A percentile compares a stretch with the other conserved stretches of the same genome.
These are phyloP conservation scores for Linepithema humile DNA, from an alignment of 1,140 invertebrate species.

Conservation along the genomic window DNA sequence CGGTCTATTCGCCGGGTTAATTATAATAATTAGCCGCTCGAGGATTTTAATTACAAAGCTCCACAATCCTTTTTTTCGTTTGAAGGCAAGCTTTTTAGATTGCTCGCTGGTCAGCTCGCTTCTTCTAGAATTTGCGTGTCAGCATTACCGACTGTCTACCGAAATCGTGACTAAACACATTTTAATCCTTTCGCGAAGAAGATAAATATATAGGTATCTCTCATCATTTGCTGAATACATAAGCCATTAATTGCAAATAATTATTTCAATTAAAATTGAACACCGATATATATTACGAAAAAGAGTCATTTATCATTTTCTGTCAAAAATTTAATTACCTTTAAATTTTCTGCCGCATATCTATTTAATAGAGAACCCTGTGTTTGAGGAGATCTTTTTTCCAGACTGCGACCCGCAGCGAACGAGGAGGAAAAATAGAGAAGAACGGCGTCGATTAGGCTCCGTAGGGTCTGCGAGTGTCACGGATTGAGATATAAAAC, in stretches of 20 bases:
- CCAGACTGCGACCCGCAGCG: neutral
- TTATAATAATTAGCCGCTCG: slow-evolving; percentile 14
- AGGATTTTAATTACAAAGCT: slow-evolving; percentile 29
- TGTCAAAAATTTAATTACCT: neutral
- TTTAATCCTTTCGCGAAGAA: slow-evolving; percentile 28
- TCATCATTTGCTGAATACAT: neutral
- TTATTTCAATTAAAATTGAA: neutral
- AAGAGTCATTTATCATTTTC: neutral
- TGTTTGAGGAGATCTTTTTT: neutral
- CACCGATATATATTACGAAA: neutral
- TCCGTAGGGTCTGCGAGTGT: slow-evolving; percentile 2
- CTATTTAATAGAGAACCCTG: neutral
- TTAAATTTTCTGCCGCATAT: neutral
- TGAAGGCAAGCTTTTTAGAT: neutral
- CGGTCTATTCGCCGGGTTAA: neutral
- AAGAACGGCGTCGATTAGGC: neutral
- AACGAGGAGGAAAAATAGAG: neutral
- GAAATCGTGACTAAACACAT: slow-evolving; percentile 65
- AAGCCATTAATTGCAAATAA: neutral
- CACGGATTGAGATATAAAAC: slow-evolving; percentile 56
- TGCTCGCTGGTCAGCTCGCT: neutral
- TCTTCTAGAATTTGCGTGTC: neutral
- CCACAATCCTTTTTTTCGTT: neutral
- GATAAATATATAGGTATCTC: neutral
- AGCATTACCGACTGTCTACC: neutral